A percentile compares a stretch with the other conserved stretches of the same genome.
Conservation (phyloP, 53 echinoderm and acorn worm genomes). For the Actinopyga echinites region DNA sequence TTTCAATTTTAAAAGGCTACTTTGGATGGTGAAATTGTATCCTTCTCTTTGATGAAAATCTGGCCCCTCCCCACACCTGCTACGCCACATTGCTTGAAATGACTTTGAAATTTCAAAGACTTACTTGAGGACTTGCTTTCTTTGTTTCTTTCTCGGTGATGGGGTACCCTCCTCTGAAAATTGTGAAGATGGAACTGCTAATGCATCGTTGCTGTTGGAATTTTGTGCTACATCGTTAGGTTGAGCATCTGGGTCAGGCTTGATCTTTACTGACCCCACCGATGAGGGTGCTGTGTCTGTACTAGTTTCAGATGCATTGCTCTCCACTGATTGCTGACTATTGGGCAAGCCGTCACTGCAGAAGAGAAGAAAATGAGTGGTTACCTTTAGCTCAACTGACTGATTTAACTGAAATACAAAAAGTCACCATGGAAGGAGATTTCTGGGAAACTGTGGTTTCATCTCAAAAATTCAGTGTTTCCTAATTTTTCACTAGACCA, state of each 20-base stretch:
- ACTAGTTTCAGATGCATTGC: constrained; percentile 81
- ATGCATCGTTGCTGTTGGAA: constrained; percentile 39
- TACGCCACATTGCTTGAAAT: no score
- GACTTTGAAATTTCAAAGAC: no score
- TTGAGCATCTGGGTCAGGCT: constrained; percentile 70
- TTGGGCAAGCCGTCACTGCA: constrained; percentile 79
- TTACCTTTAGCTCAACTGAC: no score
- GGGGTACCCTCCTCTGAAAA: constrained; percentile 69
- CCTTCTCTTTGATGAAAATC: no score
- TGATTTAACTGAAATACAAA: no score
- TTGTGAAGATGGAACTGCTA: constrained; percentile 44
- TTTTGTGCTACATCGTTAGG: constrained; percentile 52
- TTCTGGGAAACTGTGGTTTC: no score
- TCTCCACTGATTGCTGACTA: constrained; percentile 89
- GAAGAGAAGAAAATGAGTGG: neutral
- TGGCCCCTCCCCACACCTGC: no score
- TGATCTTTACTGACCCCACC: constrained; percentile 66
- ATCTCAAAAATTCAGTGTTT: no score
- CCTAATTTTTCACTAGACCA: no score
- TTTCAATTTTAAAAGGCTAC: no score
- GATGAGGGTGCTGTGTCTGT: constrained; percentile 72
- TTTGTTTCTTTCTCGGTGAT: constrained; percentile 89
- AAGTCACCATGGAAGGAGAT: no score
- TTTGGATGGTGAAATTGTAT: no score
- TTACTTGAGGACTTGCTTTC: constrained; percentile 96